Base-by-base conservation (phyloP, 2,797 vertebrate genomes). In the Macroramphosus scolopax region DNA sequence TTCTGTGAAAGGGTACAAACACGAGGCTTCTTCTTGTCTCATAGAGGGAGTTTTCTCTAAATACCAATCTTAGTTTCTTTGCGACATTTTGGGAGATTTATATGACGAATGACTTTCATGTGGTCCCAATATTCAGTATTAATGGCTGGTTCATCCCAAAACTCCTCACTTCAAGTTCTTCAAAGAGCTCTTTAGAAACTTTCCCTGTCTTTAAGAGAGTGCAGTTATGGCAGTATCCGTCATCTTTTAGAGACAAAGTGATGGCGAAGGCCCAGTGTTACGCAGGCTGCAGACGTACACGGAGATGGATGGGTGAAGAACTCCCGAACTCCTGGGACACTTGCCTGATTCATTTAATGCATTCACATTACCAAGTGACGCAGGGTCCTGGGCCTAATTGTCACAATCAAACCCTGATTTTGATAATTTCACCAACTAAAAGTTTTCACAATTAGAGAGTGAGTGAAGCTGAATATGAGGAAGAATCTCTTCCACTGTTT, bases 251-350 rank as follows among this genome's bases (percentile, higher is more conserved):
- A 68, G 48, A 72, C 60, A 53, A 62, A 67, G 35, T 51, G 37
- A 75, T 55, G 51, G 56, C 15, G 16, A 69, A 58, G 60, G 68
- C 68, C 57, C 34, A 57, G 5, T 49, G 58, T 54, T 70, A 69
- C 67, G 54, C 45, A 67, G 58, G 26, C 50, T 12, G 17, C 30
- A 41, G 47, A 46, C 28, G 45, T 37, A 52, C 37, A 17, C 49
- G 6, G 18, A 66, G 75, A 82, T 65, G 48, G 58, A 78, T 73
- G 56, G 48, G 34, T 17, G 64, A 63, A 65, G 71, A 59, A 55
- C 43, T 63, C 53, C 20, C 61, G 69, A 63, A 65, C 64, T 70
- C 56, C 13, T 17, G 71, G 63, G 64, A 81, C 43, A 49, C 69
- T 73, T 57, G 46, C 53, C 51, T 32, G 54, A 62, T 59, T 72